phyloP scores from a whole-genome alignment of 2,113 vertebrate species.

The Lichenostomus cassidix region DNA sequence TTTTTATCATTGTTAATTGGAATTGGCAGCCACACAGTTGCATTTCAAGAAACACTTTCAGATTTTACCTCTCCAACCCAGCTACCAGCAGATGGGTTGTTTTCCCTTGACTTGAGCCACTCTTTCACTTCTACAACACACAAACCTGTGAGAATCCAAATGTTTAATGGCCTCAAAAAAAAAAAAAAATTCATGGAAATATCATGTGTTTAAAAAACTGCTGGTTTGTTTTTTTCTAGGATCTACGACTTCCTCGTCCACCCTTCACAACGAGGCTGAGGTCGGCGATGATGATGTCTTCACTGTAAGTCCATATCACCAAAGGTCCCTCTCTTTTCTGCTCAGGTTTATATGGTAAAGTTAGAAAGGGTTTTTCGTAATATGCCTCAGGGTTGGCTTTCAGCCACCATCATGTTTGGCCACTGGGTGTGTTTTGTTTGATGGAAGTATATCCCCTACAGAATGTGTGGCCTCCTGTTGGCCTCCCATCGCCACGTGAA shows the following conservation, averaged over 20 bases:
- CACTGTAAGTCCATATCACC: conserved; percentile 81
- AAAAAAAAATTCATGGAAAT: neutral
- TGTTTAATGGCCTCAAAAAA: neutral
- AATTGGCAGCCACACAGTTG: neutral
- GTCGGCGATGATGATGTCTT: conserved; percentile 98
- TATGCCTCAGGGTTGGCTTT: neutral
- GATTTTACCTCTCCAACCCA: neutral
- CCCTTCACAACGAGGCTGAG: conserved; percentile 95
- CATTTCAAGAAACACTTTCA: neutral
- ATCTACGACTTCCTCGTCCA: conserved; percentile 96
- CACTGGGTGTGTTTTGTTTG: conserved; percentile 6
- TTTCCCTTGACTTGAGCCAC: neutral
- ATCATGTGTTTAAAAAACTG: neutral
- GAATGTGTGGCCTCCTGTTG: neutral
- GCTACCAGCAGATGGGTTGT: neutral
- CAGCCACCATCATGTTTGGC: neutral
- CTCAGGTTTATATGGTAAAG: neutral
- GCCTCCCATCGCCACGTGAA: rapidly evolving
- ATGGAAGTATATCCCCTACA: neutral
- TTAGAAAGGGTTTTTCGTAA: neutral
- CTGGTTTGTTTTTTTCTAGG: conserved; percentile 71
- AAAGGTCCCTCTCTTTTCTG: neutral
- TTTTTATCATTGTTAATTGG: conserved; percentile 13
- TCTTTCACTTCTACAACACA: neutral
- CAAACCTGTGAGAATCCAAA: neutral